These are phyloP conservation scores for Taxidea taxus DNA, from an alignment of 2,113 vertebrate genomes.

Conservation along the genomic window DNA sequence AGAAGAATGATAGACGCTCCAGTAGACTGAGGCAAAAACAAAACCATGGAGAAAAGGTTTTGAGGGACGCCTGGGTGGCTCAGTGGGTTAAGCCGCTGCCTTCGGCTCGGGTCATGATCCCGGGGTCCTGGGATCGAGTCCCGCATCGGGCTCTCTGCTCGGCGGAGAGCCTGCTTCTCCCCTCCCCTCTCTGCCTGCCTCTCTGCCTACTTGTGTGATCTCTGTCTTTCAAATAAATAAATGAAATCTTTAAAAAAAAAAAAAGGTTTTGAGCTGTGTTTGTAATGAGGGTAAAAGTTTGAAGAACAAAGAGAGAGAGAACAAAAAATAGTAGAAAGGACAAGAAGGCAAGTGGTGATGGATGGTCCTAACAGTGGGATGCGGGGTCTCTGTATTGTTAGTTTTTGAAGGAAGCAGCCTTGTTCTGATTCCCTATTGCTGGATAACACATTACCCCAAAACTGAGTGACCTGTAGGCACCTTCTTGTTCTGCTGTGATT, in stretches of 20 bases:
- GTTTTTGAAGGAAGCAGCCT: neutral
- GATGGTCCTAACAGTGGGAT: neutral
- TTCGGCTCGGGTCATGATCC: no score
- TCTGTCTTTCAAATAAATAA: no score
- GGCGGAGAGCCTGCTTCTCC: no score
- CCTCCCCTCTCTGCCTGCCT: no score
- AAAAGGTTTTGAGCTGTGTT: slow-evolving; percentile 13
- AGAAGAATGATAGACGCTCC: neutral
- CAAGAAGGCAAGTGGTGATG: neutral
- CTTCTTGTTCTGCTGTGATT: neutral
- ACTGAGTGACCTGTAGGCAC: neutral
- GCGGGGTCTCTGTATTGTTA: neutral
- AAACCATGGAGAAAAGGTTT: neutral
- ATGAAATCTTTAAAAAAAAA: no score
- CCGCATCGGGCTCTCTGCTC: no score
- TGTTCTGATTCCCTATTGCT: neutral
- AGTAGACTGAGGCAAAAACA: neutral
- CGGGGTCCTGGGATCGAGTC: no score
- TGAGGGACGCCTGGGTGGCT: no score
- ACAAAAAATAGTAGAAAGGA: neutral
- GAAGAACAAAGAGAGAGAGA: neutral
- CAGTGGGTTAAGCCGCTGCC: no score
- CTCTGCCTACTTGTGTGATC: no score
- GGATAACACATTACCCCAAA: neutral
- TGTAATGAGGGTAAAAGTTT: neutral